phyloP scores from a whole-genome alignment of 2,113 vertebrate species.

The Chamaea fasciata region DNA sequence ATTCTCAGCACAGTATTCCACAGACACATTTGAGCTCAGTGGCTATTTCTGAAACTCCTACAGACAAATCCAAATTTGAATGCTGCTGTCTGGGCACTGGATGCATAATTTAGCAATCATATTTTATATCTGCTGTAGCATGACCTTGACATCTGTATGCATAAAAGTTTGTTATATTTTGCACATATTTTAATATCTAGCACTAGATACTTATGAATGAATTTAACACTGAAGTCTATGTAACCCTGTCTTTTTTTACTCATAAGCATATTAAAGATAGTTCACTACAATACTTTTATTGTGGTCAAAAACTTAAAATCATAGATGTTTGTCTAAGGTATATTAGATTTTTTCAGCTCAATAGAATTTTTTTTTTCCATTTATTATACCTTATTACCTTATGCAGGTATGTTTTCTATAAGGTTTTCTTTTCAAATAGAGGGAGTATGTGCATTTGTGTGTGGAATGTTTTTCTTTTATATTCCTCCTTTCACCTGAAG shows the following conservation, averaged over 20 bases:
- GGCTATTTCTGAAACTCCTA: background rate
- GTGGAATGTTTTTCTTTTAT: background rate
- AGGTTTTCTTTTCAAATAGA: background rate
- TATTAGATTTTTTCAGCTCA: accelerated
- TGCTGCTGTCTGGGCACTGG: background rate
- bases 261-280: background rate
- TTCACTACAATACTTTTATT: background rate
- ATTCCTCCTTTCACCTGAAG: background rate
- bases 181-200: background rate
- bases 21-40: background rate
- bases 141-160: background rate
- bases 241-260: background rate
- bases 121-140: background rate
- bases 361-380: background rate
- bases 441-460: background rate
- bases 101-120: conserved; percentile 9
- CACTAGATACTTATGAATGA: background rate
- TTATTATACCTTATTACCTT: background rate
- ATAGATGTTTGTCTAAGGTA: background rate
- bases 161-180: background rate
- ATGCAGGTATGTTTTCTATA: background rate
- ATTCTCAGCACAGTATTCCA: background rate
- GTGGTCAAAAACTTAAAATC: background rate
- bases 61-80: background rate
- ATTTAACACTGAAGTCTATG: background rate